Conservation (phyloP, 2,797 vertebrate species). For the Trichosurus vulpecula region DNA sequence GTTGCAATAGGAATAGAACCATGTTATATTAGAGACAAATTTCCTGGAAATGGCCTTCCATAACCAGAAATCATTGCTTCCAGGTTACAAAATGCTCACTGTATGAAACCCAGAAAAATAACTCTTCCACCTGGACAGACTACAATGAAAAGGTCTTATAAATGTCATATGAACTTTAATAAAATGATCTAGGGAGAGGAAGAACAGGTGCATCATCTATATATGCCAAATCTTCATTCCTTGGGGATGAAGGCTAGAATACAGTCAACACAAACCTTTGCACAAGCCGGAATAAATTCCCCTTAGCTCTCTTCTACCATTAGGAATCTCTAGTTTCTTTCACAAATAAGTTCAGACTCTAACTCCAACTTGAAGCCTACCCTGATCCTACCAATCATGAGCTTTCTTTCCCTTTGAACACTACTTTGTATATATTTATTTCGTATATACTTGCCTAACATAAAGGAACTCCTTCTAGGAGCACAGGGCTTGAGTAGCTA, state of each 20-base stretch:
- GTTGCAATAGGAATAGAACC: neutral
- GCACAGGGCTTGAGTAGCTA: neutral
- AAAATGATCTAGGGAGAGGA: neutral
- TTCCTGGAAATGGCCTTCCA: neutral
- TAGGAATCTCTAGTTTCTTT: neutral
- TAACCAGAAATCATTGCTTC: constrained; percentile 26
- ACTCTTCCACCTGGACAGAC: neutral
- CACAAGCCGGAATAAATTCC: neutral
- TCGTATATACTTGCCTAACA: neutral
- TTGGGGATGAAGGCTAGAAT: neutral
- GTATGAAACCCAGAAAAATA: neutral
- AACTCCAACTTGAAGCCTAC: neutral
- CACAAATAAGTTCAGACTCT: neutral
- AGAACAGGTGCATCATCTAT: neutral
- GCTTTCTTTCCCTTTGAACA: neutral
- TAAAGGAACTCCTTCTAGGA: neutral
- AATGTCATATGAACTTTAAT: neutral
- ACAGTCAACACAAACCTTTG: neutral
- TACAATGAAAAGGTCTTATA: neutral
- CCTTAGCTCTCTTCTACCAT: neutral
- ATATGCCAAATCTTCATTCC: neutral
- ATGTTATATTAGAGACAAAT: neutral
- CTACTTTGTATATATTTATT: neutral
- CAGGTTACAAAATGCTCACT: neutral
- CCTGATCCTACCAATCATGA: neutral